Percentiles rank a stretch among this genome's conserved stretches.
phyloP scores from a whole-genome alignment of 2,888 invertebrate species.

The Parthenolecanium corni region DNA sequence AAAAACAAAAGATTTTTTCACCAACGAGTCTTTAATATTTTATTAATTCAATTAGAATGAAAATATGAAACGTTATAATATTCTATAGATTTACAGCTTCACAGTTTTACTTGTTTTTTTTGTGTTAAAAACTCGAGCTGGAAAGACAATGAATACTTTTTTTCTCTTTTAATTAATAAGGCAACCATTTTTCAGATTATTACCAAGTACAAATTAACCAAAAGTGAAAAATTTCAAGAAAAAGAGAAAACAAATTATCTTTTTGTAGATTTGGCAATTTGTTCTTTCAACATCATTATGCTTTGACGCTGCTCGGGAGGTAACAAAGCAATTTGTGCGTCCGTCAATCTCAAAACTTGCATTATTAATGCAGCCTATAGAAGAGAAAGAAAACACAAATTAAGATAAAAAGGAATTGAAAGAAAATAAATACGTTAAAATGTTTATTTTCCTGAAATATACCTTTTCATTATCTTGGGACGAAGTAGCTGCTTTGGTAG shows the following conservation, averaged over 20 bases:
- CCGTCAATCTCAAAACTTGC: slow-evolving; percentile 95
- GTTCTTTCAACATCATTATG: slow-evolving; percentile 89
- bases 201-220: too few relatives aligned
- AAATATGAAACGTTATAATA: too few relatives aligned
- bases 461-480: slow-evolving; percentile 28
- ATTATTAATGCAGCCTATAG: slow-evolving; percentile 88
- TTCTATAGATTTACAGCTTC: too few relatives aligned
- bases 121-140: too few relatives aligned
- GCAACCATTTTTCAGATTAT: too few relatives aligned
- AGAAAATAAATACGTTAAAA: not conserved
- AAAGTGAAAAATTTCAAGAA: too few relatives aligned
- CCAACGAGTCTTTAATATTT: too few relatives aligned
- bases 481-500: slow-evolving; percentile 17
- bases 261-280: slow-evolving; percentile 60
- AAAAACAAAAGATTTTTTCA: too few relatives aligned
- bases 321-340: slow-evolving; percentile 90
- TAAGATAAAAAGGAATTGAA: not conserved
- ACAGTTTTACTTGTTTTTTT: too few relatives aligned
- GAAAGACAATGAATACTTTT: too few relatives aligned
- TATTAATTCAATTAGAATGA: too few relatives aligned
- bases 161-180: too few relatives aligned
- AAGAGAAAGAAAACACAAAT: slow-evolving; percentile 33
- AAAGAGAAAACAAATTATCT: not conserved
- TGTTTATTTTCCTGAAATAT: not conserved
- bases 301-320: slow-evolving; percentile 93